Base-by-base conservation (phyloP, 2,113 vertebrate genomes). In the Cyprinodon tularosa region DNA sequence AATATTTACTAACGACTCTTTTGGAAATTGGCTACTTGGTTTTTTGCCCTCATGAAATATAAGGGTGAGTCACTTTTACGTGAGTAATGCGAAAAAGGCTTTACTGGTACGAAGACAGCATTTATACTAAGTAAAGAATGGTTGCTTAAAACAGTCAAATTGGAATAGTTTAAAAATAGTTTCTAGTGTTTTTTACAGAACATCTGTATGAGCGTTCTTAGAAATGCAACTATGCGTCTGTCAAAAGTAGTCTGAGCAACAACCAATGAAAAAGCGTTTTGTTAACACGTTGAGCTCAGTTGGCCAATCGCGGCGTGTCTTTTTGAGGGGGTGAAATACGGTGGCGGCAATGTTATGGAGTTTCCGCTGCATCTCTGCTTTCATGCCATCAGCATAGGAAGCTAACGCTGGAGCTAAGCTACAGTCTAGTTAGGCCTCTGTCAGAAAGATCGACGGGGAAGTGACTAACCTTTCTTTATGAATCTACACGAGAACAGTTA, bases 341-440 rank as follows among this genome's bases (percentile, higher is more conserved):
- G 89, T 86, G 91, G 91, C 90, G 91, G 86, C 86, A 93, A 93
- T 80, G 90, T 92, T 88, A 87, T 92, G 90, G 92, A 87, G 89
- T 89, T 93, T 92, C 89, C 90, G 89, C 89, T 91, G 66, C 77
- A 86, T 66, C 61, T 83, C 68, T 70, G 84, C 89, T 78, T 90
- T 85, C 88, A 89, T 90, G 90, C 87, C 86, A 90, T 88, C 84
- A 78, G 87, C 84, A 80, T 86, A 80, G 81, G 75, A 50, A 84
- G 90, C 92, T 93, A 93, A 87, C 90, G 50, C 40, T 81, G 45
- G 78, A 81, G 91, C 90, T 90, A 90, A 89, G 88, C 84, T 86
- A 92, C 83, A 89, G 88, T 85, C 80, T 80, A 75, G 71, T 84
- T 76, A 91, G 93, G 92, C 92, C 91, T 90, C 80, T 79, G 80